These are phyloP conservation scores for Shinisaurus crocodilurus DNA, from an alignment of 2,113 vertebrate genomes.

Conservation along the genomic window DNA sequence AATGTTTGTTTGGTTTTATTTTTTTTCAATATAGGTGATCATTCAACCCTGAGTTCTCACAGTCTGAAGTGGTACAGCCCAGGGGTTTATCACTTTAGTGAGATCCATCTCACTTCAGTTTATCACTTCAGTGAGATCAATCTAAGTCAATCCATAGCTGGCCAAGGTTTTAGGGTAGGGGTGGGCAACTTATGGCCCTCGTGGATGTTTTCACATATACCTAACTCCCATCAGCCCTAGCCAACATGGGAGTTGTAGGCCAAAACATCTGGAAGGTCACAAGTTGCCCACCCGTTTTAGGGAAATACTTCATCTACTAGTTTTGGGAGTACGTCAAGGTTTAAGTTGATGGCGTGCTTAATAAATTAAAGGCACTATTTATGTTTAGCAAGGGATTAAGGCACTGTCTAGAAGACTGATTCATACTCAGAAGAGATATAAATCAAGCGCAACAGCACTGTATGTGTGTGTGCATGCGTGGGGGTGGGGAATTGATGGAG, in stretches of 20 bases:
- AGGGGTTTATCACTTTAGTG: background rate
- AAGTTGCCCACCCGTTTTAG: background rate
- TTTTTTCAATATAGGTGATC: background rate
- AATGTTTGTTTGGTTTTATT: background rate
- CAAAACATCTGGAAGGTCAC: too few species aligned
- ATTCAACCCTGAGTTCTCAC: background rate
- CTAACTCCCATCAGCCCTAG: too few species aligned
- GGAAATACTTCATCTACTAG: conserved; percentile 40
- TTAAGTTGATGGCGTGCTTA: conserved; percentile 45
- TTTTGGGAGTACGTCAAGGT: conserved; percentile 28
- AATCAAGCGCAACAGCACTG: conserved; percentile 58
- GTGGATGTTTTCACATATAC: background rate
- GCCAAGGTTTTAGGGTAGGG: background rate
- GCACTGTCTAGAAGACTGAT: conserved; percentile 37
- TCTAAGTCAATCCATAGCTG: background rate
- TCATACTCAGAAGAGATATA: conserved; percentile 47
- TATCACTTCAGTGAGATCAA: background rate
- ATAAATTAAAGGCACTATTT: conserved; percentile 53
- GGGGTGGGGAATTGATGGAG: conserved; percentile 52
- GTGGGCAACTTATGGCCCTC: background rate
- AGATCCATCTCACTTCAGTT: too few species aligned
- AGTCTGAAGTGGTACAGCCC: too few species aligned
- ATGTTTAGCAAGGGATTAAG: conserved; percentile 52
- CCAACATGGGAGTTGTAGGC: too few species aligned
- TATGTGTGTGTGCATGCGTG: background rate